Percentiles rank a stretch among this genome's conserved stretches.
phyloP scores from a whole-genome alignment of 2,113 vertebrate species.

The Tricholaema leucomelas region DNA sequence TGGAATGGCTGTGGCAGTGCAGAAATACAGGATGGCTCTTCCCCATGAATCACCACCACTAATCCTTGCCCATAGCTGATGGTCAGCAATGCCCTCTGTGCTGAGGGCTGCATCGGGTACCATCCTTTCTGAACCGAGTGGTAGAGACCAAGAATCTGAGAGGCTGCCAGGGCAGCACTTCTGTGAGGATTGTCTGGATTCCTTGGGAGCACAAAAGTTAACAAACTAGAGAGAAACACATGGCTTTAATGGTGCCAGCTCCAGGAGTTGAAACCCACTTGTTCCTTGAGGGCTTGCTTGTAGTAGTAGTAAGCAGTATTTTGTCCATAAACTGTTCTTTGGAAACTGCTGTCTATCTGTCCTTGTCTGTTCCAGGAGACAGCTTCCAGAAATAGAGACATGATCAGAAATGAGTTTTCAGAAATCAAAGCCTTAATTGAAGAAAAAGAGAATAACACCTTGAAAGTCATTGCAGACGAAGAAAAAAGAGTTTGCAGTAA shows the following conservation, averaged over 20 bases:
- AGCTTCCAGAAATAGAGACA: conserved; percentile 65
- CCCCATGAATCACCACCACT: neutral
- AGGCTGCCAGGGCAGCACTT: neutral
- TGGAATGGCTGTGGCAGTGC: neutral
- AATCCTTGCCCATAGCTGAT: neutral
- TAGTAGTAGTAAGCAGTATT: neutral
- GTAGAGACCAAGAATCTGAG: neutral
- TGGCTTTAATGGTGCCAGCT: neutral
- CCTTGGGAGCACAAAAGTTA: neutral
- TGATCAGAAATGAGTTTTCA: conserved; percentile 75
- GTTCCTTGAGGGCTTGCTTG: neutral
- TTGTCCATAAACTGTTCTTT: neutral
- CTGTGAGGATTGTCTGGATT: neutral
- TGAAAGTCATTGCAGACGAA: conserved; percentile 78
- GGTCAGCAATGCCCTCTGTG: neutral
- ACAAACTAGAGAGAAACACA: neutral
- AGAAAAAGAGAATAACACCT: conserved; percentile 70
- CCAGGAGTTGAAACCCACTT: neutral
- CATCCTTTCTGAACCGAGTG: neutral
- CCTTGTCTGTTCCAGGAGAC: conserved; percentile 73
- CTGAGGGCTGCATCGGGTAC: accelerated
- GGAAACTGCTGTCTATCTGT: neutral
- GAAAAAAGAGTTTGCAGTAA: conserved; percentile 78
- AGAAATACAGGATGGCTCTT: neutral
- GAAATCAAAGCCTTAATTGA: conserved; percentile 83